A percentile compares a stretch with the other conserved stretches of the same genome.
These are phyloP conservation scores for Suillia variegata DNA, from an alignment of 2,888 invertebrate genomes.

Conservation along the genomic window DNA sequence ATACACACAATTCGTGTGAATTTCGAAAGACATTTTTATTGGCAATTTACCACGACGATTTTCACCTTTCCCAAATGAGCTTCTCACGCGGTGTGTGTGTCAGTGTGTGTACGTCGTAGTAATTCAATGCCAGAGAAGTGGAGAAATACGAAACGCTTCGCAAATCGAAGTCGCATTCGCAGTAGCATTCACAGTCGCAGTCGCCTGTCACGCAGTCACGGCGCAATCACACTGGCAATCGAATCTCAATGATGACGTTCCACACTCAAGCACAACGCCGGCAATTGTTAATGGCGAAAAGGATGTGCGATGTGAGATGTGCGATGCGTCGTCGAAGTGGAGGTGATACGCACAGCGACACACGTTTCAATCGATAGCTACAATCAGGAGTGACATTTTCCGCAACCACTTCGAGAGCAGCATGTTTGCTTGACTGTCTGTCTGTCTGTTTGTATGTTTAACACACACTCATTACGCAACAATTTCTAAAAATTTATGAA, in stretches of 20 bases:
- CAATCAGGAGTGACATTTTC: constrained; percentile 55
- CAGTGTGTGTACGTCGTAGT: background rate
- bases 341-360: too few species aligned
- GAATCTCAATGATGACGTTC: background rate
- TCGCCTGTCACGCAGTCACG: background rate
- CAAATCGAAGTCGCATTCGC: too few species aligned
- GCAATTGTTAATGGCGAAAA: too few species aligned
- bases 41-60: constrained; percentile 32
- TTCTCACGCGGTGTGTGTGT: too few species aligned
- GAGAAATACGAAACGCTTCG: too few species aligned
- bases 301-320: too few species aligned
- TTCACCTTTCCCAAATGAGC: constrained; percentile 33
- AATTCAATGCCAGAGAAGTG: background rate
- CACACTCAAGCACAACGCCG: too few species aligned
- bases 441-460: background rate
- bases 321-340: too few species aligned
- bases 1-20: constrained; percentile 7
- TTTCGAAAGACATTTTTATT: constrained; percentile 28
- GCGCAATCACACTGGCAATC: background rate
- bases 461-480: constrained; percentile 20
- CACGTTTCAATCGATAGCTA: constrained; percentile 33
- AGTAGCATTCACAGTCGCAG: background rate
- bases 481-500: background rate
- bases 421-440: constrained; percentile 6
- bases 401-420: constrained; percentile 38